phyloP scores from a whole-genome alignment of 92 coral and sea anemone genomes.

The Actinostola sp. region DNA sequence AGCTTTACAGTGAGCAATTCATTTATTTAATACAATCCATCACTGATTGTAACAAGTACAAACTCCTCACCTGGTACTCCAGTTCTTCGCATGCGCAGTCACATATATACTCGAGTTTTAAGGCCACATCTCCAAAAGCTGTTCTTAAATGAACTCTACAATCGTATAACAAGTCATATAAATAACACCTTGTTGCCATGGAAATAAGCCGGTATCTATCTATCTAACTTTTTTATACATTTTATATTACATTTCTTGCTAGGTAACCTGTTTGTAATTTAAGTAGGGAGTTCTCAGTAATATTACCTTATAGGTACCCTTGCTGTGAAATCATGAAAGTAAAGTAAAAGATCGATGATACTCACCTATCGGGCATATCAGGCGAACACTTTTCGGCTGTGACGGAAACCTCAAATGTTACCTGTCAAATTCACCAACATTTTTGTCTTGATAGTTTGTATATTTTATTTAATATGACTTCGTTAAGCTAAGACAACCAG shows the following conservation, averaged over 20 bases:
- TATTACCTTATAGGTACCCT: constrained; percentile 43
- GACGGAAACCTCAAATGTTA: constrained; percentile 58
- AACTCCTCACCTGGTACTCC: constrained; percentile 44
- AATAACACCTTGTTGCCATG: too few species aligned
- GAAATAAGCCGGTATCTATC: too few species aligned
- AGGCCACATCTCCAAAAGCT: constrained; percentile 83
- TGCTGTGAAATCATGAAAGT: neutral
- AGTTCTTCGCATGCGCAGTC: constrained; percentile 74
- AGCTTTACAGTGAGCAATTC: neutral
- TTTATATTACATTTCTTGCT: too few species aligned
- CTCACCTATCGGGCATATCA: constrained; percentile 57
- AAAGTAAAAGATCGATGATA: neutral
- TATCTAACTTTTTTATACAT: too few species aligned
- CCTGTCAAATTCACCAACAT: constrained; percentile 14
- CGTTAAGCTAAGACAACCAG: too few species aligned
- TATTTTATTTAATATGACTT: too few species aligned
- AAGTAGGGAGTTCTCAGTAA: too few species aligned
- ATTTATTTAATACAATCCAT: too few species aligned
- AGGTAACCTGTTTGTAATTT: too few species aligned
- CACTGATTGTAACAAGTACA: too few species aligned
- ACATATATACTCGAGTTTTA: constrained; percentile 72
- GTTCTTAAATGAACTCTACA: constrained; percentile 73
- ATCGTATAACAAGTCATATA: too few species aligned
- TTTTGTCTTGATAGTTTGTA: too few species aligned
- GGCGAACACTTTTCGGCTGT: constrained; percentile 52